Base-by-base conservation (phyloP, 2,888 invertebrate genomes). In the Fragum fragum region DNA sequence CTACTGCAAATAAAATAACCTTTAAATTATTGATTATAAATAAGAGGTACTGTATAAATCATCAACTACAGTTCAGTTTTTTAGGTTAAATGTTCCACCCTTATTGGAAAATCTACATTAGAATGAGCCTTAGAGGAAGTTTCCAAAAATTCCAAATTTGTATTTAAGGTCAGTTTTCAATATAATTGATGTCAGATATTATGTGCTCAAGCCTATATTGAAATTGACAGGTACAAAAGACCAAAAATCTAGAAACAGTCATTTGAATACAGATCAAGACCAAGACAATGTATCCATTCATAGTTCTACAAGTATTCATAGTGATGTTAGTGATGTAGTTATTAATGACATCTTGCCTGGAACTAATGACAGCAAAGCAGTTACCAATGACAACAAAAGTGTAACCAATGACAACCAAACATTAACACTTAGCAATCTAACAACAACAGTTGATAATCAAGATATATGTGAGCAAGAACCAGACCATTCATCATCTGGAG, bases 241-340 rank as follows among this genome's bases (percentile, higher is more conserved):
- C 23, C 42, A 42, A 23, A 66, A 66, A 23, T 1, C 26, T 1
- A 63, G 16, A 26, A 9, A 36, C 16, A 16, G 23, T 9, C 42
- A 32, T 28, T 23, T 69, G 16, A 42, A 16, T 14, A 29, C 29
- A 42, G 70, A 66, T 6, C 32, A 39, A 47, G 79, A 79, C 29
- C 57, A 63, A 28, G 85, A 85, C 39, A 59, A 39, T 52, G 55
- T 85, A 1, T 85, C 85, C 21, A 63, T 81, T 2, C 71, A 76
- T 47, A 85, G 85, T 61, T 42, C 59, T 23, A 73, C 81, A n/a
- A 85, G 85, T 73, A 39, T 66, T 29, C 59, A 47, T 18, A 81
- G 79, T 71, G 77, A 79, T 16, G 39, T 39, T 9, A 79, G 77
- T 77, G 81, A 75, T 11, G 18, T 39, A 39, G 23, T 29, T 3